These are phyloP conservation scores for Benthosema pterotum DNA, from an alignment of 2,797 vertebrate species.

Conservation along the genomic window DNA sequence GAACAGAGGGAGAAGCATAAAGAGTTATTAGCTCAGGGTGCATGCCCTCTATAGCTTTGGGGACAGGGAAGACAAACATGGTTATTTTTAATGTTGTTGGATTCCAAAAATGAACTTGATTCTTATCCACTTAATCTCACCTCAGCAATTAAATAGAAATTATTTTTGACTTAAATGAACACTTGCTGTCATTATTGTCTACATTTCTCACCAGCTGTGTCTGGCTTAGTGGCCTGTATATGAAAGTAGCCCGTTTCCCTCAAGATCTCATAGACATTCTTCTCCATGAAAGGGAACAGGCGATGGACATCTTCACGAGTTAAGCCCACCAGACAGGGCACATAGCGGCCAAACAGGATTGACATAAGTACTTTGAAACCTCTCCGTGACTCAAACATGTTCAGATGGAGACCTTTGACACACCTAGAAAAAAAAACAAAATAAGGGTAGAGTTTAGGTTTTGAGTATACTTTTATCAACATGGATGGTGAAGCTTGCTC, in stretches of 20 bases:
- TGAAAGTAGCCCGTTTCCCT: constrained; percentile 86
- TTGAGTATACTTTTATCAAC: background rate
- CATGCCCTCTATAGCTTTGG: too few relatives aligned
- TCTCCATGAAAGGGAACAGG: constrained; percentile 84
- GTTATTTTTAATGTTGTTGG: too few relatives aligned
- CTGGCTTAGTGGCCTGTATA: constrained; percentile 90
- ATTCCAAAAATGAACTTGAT: too few relatives aligned
- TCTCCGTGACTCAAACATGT: constrained; percentile 40
- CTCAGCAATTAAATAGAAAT: background rate
- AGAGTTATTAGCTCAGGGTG: too few relatives aligned
- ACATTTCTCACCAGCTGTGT: constrained; percentile 82
- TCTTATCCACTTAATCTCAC: background rate
- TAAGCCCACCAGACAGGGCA: constrained; percentile 87
- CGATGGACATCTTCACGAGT: constrained; percentile 81
- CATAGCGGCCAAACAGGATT: constrained; percentile 81
- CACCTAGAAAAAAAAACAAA: constrained; percentile 67
- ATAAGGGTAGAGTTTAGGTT: too few relatives aligned
- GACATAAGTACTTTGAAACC: constrained; percentile 64
- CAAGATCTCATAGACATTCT: constrained; percentile 75
- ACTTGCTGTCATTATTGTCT: background rate
- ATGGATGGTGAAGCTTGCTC: background rate
- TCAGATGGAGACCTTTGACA: constrained; percentile 88
- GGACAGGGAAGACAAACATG: too few relatives aligned
- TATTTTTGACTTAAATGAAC: background rate
- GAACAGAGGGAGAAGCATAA: too few relatives aligned